Evolutionary conservation across 2,113 vertebrate species (phyloP), one percentile per base, ranked within the genome.

Genomic region (Oostethus manadensis): DNA sequence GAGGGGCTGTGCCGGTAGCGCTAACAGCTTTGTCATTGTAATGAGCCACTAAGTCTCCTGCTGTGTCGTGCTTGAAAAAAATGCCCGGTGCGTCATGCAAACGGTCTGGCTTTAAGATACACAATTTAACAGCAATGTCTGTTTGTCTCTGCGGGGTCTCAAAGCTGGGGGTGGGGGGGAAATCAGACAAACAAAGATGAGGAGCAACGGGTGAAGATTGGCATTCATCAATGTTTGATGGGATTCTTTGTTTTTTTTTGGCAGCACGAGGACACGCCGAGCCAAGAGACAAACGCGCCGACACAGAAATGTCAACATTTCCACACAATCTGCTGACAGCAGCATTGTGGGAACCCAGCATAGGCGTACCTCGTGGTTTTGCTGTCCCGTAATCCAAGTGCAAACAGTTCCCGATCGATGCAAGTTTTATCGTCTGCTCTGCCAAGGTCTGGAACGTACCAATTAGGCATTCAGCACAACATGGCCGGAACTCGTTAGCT

Each of bases 171-270:
- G n/a, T 5, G 17, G 1, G 17, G 53, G 18, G n/a, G 18, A 78
- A 74, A 81, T 70, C 78, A 60, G 66, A n/a, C n/a, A n/a, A 53
- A 70, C 62, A 60, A 49, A 64, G 78, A 64, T 73, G 70, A 14
- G 44, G 63, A 73, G 76, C 78, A 68, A 64, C 70, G 73, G 70
- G 76, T 65, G 38, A 58, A 82, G 64, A 73, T 50, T 72, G 79
- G 71, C 74, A 73, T 78, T 86, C 76, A 84, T 86, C 79, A 86
- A 84, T 82, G 76, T 84, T 84, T 78, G 69, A 86, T 85, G 69
- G 68, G 58, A 60, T 76, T 66, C 71, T 70, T 69, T 73, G 65
- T 61, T 45, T 71, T 63, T 68, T 46, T n/a, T n/a, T n/a, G n/a
- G n/a, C 48, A 54, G 51, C 62, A n/a, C 2, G 8, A 66, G 64